Evolutionary conservation across 2,797 vertebrate species (phyloP), one percentile per base, ranked within the genome.

Genomic region (Brachyrhaphis roseni): DNA sequence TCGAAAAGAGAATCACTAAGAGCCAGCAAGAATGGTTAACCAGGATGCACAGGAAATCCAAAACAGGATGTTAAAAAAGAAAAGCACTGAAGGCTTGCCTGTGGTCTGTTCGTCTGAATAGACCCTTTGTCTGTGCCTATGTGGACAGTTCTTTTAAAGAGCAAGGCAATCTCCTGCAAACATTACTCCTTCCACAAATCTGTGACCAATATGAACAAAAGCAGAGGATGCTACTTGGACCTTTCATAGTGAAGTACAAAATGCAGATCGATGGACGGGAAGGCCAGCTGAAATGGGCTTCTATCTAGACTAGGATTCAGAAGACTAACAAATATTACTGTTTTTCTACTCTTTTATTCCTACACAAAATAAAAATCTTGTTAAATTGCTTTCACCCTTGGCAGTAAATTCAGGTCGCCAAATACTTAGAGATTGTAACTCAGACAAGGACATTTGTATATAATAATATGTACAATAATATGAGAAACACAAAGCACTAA

Each of bases 361-460:
- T 66, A 78, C 28, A 80, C 45, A 80, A 75, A 82, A 86, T 51
- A 51, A 13, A 84, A 82, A 74, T 76, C 7, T 75, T 83, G 77
- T 79, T 80, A 78, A 87, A 84, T 64, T 39, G 74, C 84, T 83
- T 74, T 74, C 87, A 85, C 73, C 82, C 76, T 89, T 83, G 83
- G 84, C 72, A 47, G 78, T 36, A 78, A 62, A 78, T 85, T 41
- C 81, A 66, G 89, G 78, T 41, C 81, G 66, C 76, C 57, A 78
- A 81, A 81, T 88, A 84, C 86, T 83, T 82, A 55, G 23, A 59
- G 78, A 72, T 84, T 78, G 74, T 82, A 84, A 82, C 55, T 86
- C 72, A 82, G 78, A 87, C 89, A 91, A 90, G 86, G 86, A 89
- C 85, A 88, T 89, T 84, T 84, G 85, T 46, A 46, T 1, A 15